Evolutionary conservation across 2,797 vertebrate species (phyloP), one percentile per base, ranked within the genome.

Genomic region (Scomberomorus guttatus): DNA sequence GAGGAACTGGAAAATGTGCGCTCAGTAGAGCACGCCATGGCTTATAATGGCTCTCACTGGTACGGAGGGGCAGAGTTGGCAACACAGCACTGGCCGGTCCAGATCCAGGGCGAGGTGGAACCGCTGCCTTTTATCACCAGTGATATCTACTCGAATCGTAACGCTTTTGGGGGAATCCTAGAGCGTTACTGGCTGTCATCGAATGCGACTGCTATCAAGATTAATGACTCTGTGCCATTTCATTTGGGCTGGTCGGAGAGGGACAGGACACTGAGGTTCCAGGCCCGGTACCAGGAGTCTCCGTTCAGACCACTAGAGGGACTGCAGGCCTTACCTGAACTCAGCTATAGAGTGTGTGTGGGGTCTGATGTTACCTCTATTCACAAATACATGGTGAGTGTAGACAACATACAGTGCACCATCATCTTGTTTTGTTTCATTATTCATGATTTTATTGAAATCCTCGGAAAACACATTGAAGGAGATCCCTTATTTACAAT

Each of bases 101-200:
- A 87, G 75, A 90, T 98, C 60, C 90, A 94, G 0, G 97, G 97
- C 11, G 96, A 96, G 78, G 94, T 96, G 87, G 96, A 97, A 24
- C 97, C 98, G 0, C 93, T 93, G 81, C 97, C 98, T 12, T 99
- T 97, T 27, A 94, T 99, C 88, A 98, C 98, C 7, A 96, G 97
- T 0, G 98, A 99, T 0, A 93, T 99, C 60, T 96, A 97, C 88
- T 94, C 95, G 1, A 96, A 96, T 34, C 90, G 95, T n/a, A 93
- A 95, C 0, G 94, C 94, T 1, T 98, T 98, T 46, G 97, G 97
- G 9, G 96, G 97, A 72, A 98, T 99, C 89, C 92, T 99, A 0
- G 98, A 99, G 82, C 96, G 98, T 52, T 99, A 99, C 86, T 99
- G 98, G 98, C 91, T 99, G 50, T 99, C 98, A 0, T 98, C 97